These are phyloP conservation scores for Dicaeum eximium DNA, from an alignment of 2,113 vertebrate genomes.

Conservation along the genomic window DNA sequence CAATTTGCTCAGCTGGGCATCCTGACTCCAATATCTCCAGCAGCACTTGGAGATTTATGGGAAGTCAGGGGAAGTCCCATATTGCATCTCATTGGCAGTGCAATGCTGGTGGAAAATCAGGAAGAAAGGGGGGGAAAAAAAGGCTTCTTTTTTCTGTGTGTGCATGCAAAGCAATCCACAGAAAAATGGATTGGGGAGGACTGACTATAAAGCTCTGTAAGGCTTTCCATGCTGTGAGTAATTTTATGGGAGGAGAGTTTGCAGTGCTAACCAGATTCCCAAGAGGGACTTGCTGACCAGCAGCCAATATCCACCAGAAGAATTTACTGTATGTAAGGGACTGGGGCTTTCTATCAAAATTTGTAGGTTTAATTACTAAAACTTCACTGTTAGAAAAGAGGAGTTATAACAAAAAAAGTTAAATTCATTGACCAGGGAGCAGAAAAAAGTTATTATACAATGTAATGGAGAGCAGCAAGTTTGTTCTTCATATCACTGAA, in stretches of 20 bases:
- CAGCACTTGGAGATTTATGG: background rate
- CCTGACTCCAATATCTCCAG: background rate
- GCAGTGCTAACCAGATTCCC: background rate
- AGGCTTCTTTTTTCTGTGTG: background rate
- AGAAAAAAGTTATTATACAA: background rate
- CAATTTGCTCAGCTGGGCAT: background rate
- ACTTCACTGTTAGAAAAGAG: background rate
- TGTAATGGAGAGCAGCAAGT: background rate
- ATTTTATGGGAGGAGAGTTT: background rate
- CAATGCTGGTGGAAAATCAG: background rate
- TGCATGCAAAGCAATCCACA: background rate
- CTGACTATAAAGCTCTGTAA: background rate
- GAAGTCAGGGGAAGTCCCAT: background rate
- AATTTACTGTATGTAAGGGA: background rate
- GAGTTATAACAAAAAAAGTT: background rate
- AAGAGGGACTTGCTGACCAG: background rate
- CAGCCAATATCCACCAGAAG: background rate
- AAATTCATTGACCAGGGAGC: background rate
- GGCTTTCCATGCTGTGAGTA: background rate
- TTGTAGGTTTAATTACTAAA: constrained; percentile 24
- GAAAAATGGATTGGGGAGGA: background rate
- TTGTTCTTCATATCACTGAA: background rate
- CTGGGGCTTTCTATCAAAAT: background rate
- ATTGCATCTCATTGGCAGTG: background rate
- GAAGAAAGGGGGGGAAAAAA: background rate